Conservation (phyloP, 2,113 vertebrate genomes). For the Rhinolophus sinicus region DNA sequence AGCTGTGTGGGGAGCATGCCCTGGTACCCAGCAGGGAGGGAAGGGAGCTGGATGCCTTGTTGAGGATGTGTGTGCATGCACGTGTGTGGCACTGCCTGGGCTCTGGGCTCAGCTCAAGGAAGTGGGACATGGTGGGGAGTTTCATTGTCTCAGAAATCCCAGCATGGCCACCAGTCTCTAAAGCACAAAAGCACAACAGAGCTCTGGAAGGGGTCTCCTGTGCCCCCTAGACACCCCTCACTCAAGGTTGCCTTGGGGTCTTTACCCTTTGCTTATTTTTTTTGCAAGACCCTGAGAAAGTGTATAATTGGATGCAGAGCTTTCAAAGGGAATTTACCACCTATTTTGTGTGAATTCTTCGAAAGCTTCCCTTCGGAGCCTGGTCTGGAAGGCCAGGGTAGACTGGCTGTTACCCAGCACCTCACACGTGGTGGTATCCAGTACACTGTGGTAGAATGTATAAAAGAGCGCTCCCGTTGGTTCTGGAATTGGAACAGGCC, state of each 20-base stretch:
- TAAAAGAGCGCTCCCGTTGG: neutral
- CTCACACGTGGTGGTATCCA: too few species aligned
- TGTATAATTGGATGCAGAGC: neutral
- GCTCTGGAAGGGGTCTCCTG: neutral
- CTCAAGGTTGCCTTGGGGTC: neutral
- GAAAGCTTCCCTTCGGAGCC: neutral
- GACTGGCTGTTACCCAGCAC: neutral
- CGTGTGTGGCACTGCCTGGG: neutral
- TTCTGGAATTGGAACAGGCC: neutral
- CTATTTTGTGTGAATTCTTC: neutral
- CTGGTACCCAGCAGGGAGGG: neutral
- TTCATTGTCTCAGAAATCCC: neutral
- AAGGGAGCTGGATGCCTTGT: neutral
- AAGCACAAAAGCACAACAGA: neutral
- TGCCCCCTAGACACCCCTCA: fast-evolving
- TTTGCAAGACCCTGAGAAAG: neutral
- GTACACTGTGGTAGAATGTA: neutral
- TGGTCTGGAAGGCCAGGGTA: neutral
- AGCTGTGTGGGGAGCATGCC: neutral
- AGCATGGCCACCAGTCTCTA: neutral
- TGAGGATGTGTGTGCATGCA: neutral
- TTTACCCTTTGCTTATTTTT: neutral
- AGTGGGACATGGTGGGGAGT: neutral
- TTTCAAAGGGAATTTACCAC: neutral
- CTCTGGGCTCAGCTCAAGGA: neutral